Evolutionary conservation across 2,113 vertebrate species (phyloP).

Genomic region (Alectura lathami): DNA sequence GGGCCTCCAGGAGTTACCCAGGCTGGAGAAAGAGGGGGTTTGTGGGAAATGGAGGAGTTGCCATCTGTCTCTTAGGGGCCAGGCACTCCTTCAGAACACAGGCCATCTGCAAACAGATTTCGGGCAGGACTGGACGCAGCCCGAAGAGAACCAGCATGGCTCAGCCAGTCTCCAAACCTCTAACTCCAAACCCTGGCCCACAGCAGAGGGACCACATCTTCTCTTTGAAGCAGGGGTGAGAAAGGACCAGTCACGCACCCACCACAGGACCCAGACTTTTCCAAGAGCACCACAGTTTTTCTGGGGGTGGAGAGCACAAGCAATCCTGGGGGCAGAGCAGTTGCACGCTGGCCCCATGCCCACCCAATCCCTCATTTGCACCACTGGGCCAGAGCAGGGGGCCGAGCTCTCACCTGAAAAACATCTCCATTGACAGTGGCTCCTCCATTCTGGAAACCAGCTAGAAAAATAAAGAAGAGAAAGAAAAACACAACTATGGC

Average conservation of each 20-base stretch:
- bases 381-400: not conserved
- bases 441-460: constrained; percentile 81
- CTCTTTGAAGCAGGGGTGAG: not conserved
- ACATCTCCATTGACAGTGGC: constrained; percentile 89
- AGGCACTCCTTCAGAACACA: not conserved
- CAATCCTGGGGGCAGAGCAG: not conserved
- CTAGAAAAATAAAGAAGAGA: constrained; percentile 66
- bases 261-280: not conserved
- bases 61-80: not conserved
- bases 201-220: not conserved
- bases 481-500: not conserved
- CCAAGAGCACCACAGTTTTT: not conserved
- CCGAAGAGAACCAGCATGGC: too few species aligned
- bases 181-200: not conserved
- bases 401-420: constrained; percentile 86
- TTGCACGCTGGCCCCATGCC: not conserved
- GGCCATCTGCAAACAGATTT: not conserved
- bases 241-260: not conserved
- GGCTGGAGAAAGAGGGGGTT: not conserved
- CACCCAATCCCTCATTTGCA: not conserved
- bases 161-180: not conserved
- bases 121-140: not conserved
- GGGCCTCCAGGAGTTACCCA: not conserved
- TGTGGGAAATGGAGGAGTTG: not conserved
- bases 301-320: not conserved